These are phyloP conservation scores for Horisme vitalbata DNA, from an alignment of 2,888 invertebrate species.

Conservation along the genomic window DNA sequence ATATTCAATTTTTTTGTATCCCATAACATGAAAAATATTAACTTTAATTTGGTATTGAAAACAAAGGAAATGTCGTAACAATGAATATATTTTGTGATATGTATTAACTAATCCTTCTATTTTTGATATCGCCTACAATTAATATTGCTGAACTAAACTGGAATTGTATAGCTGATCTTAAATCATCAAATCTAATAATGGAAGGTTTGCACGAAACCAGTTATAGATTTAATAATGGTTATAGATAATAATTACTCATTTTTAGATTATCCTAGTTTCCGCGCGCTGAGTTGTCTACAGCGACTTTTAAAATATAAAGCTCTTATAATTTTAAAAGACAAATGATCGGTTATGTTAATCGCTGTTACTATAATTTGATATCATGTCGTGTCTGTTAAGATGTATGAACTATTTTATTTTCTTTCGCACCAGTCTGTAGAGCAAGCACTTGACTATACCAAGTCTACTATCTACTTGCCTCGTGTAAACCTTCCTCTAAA, in stretches of 20 bases:
- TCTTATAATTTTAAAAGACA: too few species aligned
- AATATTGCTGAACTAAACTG: conserved; percentile 68
- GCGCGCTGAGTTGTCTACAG: too few species aligned
- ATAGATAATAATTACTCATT: too few species aligned
- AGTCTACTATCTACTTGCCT: conserved; percentile 4
- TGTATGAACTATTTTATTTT: too few species aligned
- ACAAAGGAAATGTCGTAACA: conserved; percentile 66
- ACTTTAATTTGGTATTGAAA: conserved; percentile 65
- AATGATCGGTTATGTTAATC: too few species aligned
- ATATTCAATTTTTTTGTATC: background rate
- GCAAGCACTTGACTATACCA: background rate
- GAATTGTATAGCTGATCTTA: conserved; percentile 69
- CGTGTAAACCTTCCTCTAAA: conserved; percentile 29
- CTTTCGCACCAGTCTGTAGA: background rate
- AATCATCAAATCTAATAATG: conserved; percentile 31
- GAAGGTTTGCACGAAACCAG: conserved; percentile 14
- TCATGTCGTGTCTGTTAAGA: too few species aligned
- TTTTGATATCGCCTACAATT: conserved; percentile 80
- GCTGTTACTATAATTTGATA: too few species aligned
- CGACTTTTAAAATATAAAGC: too few species aligned
- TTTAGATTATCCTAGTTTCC: too few species aligned
- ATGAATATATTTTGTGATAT: conserved; percentile 83
- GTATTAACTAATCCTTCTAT: conserved; percentile 79
- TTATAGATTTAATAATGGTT: too few species aligned
- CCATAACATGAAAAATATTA: background rate